Percentiles rank a stretch among this genome's conserved stretches.
Evolutionary conservation across 53 echinoderm and acorn worm species (phyloP).

Genomic region (Antedon mediterranea): DNA sequence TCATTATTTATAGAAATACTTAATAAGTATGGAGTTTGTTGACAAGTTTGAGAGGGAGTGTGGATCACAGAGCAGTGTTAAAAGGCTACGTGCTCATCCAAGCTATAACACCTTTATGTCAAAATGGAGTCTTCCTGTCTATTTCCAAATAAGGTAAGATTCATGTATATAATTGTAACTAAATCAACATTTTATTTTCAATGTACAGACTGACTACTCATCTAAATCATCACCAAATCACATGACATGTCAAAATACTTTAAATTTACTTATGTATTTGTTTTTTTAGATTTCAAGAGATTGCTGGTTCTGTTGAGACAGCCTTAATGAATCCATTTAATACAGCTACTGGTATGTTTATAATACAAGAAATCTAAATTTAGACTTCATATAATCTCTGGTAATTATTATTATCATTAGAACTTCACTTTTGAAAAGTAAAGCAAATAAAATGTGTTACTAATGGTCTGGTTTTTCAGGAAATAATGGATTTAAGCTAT

Average conservation of each 20-base stretch:
- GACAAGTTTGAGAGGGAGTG: slow-evolving; percentile 79
- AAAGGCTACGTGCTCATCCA: slow-evolving; percentile 50
- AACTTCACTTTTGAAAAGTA: no score
- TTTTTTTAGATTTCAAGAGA: slow-evolving; percentile 96
- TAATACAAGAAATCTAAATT: no score
- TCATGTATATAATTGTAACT: background rate
- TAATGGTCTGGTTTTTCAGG: background rate
- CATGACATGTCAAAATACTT: no score
- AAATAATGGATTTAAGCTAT: slow-evolving; percentile 25
- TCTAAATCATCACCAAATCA: no score
- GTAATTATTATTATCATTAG: no score
- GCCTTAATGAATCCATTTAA: slow-evolving; percentile 53
- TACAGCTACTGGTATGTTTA: slow-evolving; percentile 28
- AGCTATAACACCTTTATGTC: slow-evolving; percentile 78
- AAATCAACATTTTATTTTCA: no score
- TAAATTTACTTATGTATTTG: no score
- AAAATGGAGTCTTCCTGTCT: slow-evolving; percentile 93
- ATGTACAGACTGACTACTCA: no score
- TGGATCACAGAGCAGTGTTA: slow-evolving; percentile 81
- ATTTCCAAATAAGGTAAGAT: slow-evolving; percentile 78
- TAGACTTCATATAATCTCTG: no score
- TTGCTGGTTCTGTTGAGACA: slow-evolving; percentile 75
- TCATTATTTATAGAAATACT: slow-evolving; percentile 41
- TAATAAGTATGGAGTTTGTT: slow-evolving; percentile 69
- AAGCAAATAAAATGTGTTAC: no score